These are phyloP conservation scores for Aldrovandia affinis DNA, from an alignment of 2,797 vertebrate genomes.

Conservation along the genomic window DNA sequence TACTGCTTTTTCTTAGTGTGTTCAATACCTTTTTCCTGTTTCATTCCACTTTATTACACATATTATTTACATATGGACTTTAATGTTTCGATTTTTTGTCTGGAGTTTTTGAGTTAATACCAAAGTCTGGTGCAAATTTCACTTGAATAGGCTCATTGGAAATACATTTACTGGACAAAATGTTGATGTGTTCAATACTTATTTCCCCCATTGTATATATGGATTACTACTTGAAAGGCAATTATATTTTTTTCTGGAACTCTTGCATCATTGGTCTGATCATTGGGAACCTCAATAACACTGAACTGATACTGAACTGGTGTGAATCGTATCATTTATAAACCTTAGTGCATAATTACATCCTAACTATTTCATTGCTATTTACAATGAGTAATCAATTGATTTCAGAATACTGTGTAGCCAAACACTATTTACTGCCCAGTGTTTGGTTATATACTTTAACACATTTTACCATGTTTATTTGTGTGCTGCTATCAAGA, in stretches of 20 bases:
- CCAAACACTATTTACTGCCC: background rate
- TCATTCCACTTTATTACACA: too few relatives aligned
- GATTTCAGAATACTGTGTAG: background rate
- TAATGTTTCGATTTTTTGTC: too few relatives aligned
- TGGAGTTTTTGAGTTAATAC: too few relatives aligned
- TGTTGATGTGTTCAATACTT: too few relatives aligned
- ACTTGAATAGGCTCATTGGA: too few relatives aligned
- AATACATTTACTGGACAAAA: too few relatives aligned
- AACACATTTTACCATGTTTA: background rate
- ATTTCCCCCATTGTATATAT: too few relatives aligned
- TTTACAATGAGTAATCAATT: background rate
- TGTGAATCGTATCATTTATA: constrained; percentile 1
- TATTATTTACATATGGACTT: too few relatives aligned
- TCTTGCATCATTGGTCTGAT: background rate
- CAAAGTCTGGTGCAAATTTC: too few relatives aligned
- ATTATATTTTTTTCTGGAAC: background rate
- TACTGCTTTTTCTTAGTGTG: too few relatives aligned
- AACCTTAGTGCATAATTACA: background rate
- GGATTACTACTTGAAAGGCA: background rate
- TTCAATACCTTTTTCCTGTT: too few relatives aligned
- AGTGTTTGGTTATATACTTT: background rate
- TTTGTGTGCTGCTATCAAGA: background rate
- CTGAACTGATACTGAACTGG: background rate
- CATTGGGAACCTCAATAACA: background rate
- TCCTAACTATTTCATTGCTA: background rate